These are phyloP conservation scores for Megalurothrips usitatus DNA, from an alignment of 2,888 invertebrate species.

Conservation along the genomic window DNA sequence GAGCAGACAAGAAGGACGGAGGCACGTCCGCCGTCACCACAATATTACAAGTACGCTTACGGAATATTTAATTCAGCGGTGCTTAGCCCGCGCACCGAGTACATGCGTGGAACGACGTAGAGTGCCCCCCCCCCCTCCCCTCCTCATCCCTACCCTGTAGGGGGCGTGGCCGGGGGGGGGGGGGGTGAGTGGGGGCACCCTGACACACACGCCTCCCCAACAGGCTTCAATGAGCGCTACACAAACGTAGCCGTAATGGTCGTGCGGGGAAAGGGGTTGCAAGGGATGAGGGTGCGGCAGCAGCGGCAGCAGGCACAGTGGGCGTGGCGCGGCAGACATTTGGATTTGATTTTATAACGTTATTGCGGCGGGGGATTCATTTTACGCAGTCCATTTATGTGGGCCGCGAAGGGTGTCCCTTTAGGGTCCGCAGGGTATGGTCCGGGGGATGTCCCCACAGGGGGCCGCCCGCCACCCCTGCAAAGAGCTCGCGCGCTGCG, in stretches of 20 bases:
- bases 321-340: neutral
- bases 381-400: neutral
- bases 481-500: too few species aligned
- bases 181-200: neutral
- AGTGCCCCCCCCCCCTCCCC: neutral
- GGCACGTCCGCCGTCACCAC: constrained; percentile 5
- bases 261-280: neutral
- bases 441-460: too few species aligned
- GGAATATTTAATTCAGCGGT: constrained; percentile 23
- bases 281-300: neutral
- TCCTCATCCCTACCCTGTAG: neutral
- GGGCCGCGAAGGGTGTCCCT: too few species aligned
- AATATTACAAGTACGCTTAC: constrained; percentile 23
- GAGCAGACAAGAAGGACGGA: neutral
- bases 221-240: neutral
- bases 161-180: neutral
- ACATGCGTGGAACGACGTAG: neutral
- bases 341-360: neutral
- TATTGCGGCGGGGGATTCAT: neutral
- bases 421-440: too few species aligned
- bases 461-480: neutral
- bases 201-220: neutral
- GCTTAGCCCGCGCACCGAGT: neutral
- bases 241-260: neutral
- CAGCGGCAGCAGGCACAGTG: neutral